A percentile compares a stretch with the other conserved stretches of the same genome.
phyloP scores from a whole-genome alignment of 2,888 invertebrate species.

The Bellardia pandia region DNA sequence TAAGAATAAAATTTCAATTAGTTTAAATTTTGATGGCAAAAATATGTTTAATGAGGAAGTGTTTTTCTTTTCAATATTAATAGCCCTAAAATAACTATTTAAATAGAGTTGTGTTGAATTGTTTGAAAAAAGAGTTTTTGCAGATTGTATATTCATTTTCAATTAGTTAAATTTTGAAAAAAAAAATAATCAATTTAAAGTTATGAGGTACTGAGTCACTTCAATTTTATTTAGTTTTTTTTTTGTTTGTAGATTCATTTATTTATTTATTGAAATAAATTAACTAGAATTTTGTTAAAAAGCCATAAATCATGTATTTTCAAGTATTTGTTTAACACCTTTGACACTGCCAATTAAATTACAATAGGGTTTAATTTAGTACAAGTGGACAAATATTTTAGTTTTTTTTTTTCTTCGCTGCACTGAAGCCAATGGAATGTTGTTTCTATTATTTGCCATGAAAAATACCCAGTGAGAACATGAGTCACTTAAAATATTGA shows the following conservation, averaged over 20 bases:
- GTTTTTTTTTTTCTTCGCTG: neutral
- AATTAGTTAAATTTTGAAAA: neutral
- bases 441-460: neutral
- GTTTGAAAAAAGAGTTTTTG: neutral
- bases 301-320: constrained; percentile 29
- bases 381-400: constrained; percentile 17
- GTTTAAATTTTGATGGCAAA: neutral
- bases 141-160: neutral
- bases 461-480: neutral
- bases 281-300: constrained; percentile 41
- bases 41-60: constrained; percentile 48
- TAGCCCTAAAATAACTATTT: neutral
- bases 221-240: neutral
- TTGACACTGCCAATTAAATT: constrained; percentile 63
- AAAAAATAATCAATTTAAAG: neutral
- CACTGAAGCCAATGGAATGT: neutral
- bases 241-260: neutral
- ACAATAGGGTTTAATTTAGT: constrained; percentile 30
- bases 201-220: neutral
- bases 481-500: neutral
- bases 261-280: constrained; percentile 43
- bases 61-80: constrained; percentile 1
- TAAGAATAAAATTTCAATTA: constrained; percentile 46
- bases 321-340: constrained; percentile 55
- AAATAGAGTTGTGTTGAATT: neutral